Percentiles rank a stretch among this genome's conserved stretches.
These are phyloP conservation scores for Macaria notata DNA, from an alignment of 2,888 invertebrate species.

Conservation along the genomic window DNA sequence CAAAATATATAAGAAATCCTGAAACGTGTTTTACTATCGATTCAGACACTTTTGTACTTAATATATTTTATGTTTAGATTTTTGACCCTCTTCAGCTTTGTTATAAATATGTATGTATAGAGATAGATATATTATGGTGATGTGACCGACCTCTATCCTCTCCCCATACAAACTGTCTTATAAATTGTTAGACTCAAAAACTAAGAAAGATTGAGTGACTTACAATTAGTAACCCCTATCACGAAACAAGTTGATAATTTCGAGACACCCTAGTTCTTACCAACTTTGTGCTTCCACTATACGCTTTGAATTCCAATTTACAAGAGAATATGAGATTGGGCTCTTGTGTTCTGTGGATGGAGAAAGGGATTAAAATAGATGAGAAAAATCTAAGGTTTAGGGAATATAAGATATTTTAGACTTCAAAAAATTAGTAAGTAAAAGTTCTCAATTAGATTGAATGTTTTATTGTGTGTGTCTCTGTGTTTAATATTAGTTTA, in stretches of 20 bases:
- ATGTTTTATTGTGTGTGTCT: too few species aligned
- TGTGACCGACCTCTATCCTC: neutral
- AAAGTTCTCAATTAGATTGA: too few species aligned
- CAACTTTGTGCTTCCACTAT: constrained; percentile 28
- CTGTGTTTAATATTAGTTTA: too few species aligned
- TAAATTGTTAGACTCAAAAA: neutral
- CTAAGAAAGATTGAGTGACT: neutral
- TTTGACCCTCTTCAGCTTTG: too few species aligned
- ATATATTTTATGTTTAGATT: too few species aligned
- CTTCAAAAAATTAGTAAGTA: too few species aligned
- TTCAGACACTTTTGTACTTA: too few species aligned
- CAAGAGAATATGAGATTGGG: constrained; percentile 25
- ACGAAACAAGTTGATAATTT: constrained; percentile 42
- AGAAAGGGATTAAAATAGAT: constrained; percentile 13
- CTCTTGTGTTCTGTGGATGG: constrained; percentile 16
- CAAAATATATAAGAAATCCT: too few species aligned
- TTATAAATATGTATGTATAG: too few species aligned
- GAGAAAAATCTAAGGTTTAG: neutral
- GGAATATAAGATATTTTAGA: too few species aligned
- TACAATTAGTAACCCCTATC: neutral
- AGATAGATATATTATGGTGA: neutral
- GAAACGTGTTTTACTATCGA: too few species aligned
- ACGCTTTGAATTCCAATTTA: constrained; percentile 24
- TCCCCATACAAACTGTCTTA: neutral
- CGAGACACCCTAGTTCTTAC: constrained; percentile 40